Evolutionary conservation across 2,888 invertebrate species (phyloP), one percentile per base, ranked within the genome.

Genomic region (Epistrophella euchroma): DNA sequence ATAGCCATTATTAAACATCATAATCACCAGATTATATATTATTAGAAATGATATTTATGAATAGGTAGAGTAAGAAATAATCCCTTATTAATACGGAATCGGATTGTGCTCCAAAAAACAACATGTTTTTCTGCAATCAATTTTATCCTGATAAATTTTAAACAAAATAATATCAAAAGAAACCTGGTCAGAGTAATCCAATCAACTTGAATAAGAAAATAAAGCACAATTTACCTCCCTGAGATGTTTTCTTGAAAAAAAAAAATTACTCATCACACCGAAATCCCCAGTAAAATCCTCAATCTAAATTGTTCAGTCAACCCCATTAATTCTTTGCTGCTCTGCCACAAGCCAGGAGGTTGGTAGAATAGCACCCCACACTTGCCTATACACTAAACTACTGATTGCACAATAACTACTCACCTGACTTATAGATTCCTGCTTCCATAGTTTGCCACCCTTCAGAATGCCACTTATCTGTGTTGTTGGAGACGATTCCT

Each of bases 371-470:
- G 13, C 11, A 22, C 5, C 5, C 22, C 52, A 45, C 17, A 35
- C 45, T 19, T 10, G 5, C 25, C 2, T 19, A 35, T n/a, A 13
- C 10, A 22, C 43, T 66, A 79, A 71, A 78, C 50, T 52, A 82
- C 64, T 76, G 72, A 83, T 77, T 76, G 74, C 76, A 77, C 80
- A 84, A 87, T 87, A 71, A 77, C 74, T 58, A 88, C 88, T 89
- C 88, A 94, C 95, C 94, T 94, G 94, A 87, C 94, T 94, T 88
- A 91, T 90, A 58, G 91, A 93, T 74, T 94, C 91, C 78, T 94
- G 94, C 89, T 96, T 96, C 96, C 96, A 96, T 15, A 96, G 93
- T 84, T 96, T 94, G 10, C 96, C 96, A 15, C 96, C 96, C 91
- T 96, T 96, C 5, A 96, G 93, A 81, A 96, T 97, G 35, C 97